A percentile compares a stretch with the other conserved stretches of the same genome.
Evolutionary conservation across 2,113 vertebrate genomes (phyloP).

Genomic region (Rhizomys pruinosus): DNA sequence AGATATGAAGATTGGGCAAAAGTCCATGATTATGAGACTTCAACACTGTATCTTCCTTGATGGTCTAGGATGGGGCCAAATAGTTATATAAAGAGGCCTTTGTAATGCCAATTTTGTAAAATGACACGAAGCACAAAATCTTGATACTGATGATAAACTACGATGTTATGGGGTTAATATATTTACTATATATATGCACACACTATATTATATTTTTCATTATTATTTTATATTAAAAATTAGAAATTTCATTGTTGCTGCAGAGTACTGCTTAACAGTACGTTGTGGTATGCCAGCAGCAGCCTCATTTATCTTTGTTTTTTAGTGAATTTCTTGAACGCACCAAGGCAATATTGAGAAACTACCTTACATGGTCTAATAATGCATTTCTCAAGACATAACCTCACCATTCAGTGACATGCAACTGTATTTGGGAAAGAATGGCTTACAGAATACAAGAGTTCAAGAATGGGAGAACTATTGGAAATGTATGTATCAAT

Average conservation of each 20-base stretch:
- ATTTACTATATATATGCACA: neutral
- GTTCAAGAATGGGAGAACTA: neutral
- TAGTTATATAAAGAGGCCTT: neutral
- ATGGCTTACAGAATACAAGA: neutral
- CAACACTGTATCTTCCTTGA: neutral
- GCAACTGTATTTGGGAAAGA: neutral
- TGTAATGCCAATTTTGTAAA: neutral
- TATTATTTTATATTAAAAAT: neutral
- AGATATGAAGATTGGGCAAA: neutral
- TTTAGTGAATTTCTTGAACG: neutral
- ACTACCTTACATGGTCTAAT: neutral
- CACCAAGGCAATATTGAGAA: neutral
- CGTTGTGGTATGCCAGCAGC: neutral
- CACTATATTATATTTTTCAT: neutral
- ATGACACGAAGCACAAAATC: neutral
- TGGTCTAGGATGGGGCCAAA: too few species aligned
- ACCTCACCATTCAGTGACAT: neutral
- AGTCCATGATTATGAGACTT: neutral
- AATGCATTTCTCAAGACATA: neutral
- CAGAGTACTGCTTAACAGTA: neutral
- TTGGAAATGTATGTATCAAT: neutral
- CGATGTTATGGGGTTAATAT: neutral
- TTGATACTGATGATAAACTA: neutral
- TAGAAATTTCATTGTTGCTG: neutral
- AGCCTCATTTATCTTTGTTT: neutral